Percentiles rank a stretch among this genome's conserved stretches.
Evolutionary conservation across 1,140 invertebrate species (phyloP).

Genomic region (Drosophila elegans): DNA sequence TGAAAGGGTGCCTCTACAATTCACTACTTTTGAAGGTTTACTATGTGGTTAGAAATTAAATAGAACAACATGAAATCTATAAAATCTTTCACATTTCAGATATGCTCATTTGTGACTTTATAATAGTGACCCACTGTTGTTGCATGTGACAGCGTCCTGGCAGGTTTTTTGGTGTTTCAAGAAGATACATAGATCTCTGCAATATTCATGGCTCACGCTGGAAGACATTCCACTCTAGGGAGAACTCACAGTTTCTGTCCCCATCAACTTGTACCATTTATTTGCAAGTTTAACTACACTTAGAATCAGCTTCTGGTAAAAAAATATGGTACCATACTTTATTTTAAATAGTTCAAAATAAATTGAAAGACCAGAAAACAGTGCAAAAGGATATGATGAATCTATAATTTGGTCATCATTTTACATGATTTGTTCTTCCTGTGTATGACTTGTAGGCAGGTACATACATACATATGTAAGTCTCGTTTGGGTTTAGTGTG

Average conservation of each 20-base stretch:
- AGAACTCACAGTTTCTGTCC: conserved; percentile 1
- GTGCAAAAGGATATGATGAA: too few species aligned
- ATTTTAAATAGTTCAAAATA: too few species aligned
- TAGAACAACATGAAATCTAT: too few species aligned
- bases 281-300: conserved; percentile 1
- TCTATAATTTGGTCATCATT: too few species aligned
- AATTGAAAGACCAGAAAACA: too few species aligned
- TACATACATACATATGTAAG: too few species aligned
- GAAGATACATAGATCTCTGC: conserved; percentile 27
- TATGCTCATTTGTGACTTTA: background rate
- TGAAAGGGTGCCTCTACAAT: too few species aligned
- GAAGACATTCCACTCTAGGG: conserved; percentile 13
- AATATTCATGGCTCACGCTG: conserved; percentile 29
- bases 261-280: conserved; percentile 4
- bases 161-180: conserved; percentile 20
- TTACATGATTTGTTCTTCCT: too few species aligned
- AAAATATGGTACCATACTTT: too few species aligned
- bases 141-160: background rate
- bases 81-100: background rate
- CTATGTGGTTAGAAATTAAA: too few species aligned
- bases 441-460: conserved; percentile 16
- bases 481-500: background rate
- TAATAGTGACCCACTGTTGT: conserved; percentile 5
- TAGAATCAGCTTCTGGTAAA: too few species aligned
- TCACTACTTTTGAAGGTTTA: too few species aligned